Evolutionary conservation across 2,797 vertebrate species (phyloP), one percentile per base, ranked within the genome.

Genomic region (Sebastes oblongus): DNA sequence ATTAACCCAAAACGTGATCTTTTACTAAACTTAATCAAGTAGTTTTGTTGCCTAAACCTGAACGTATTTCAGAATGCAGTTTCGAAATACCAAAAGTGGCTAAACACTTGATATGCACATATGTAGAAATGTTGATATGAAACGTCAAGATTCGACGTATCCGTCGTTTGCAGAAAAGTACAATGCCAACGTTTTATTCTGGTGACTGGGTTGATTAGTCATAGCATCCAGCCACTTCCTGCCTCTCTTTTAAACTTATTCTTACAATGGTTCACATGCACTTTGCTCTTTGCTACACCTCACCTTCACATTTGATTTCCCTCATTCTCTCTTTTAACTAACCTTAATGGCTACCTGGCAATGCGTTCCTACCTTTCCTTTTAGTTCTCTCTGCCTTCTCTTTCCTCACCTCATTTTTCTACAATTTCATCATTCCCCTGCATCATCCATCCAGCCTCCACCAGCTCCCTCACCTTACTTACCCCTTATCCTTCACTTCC

Each of bases 401-500:
- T 68, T 14, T 55, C 14, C 25, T 55, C 1, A 16, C 50, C 54
- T 72, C 14, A 55, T 74, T 75, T 82, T 77, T 81, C 30, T 24
- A 27, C 54, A 68, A 14, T 84, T 80, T 39, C 70, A 82, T 83
- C 77, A 72, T 64, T 62, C 66, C 64, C 30, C 56, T 10, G 39
- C 60, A 52, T 34, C 70, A 75, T 84, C 30, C 75, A 72, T 88
- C 76, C 8, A 46, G 60, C 60, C 69, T 84, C 77, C 69, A 61
- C 30, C 36, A 75, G 58, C 72, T 72, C 81, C 62, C 66, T 84
- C 70, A 66, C 60, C 81, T 65, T 50, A 81, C 86, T 84, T 82
- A 81, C 69, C 34, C 69, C 59, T 55, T 59, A 80, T 87, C 80
- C 78, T 77, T 82, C 68, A 82, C 78, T 86, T 90, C 82, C 81